These are phyloP conservation scores for Gymnogyps californianus DNA, from an alignment of 2,113 vertebrate species.

Conservation along the genomic window DNA sequence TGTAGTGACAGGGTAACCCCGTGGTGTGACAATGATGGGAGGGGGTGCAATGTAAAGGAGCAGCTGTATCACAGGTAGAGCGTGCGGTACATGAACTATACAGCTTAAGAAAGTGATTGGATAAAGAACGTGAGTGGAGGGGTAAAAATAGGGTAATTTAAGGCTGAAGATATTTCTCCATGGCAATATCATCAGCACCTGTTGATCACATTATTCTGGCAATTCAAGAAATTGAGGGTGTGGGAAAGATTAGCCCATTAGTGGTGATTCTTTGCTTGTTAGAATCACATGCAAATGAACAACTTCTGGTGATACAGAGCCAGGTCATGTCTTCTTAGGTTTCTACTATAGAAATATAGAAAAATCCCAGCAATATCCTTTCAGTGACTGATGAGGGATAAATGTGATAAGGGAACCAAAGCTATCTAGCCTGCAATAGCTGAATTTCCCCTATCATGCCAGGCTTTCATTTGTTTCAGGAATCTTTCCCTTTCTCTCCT, in stretches of 20 bases:
- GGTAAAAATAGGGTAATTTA: not conserved
- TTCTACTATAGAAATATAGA: not conserved
- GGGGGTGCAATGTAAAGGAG: accelerated
- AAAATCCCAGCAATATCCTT: not conserved
- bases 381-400: not conserved
- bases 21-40: accelerated
- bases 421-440: not conserved
- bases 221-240: not conserved
- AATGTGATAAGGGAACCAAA: not conserved
- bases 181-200: not conserved
- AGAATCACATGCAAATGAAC: not conserved
- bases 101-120: not conserved
- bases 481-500: not conserved
- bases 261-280: not conserved
- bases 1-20: not conserved
- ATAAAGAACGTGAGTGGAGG: not conserved
- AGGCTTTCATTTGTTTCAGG: not conserved
- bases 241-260: not conserved
- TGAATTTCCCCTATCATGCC: not conserved
- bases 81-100: accelerated
- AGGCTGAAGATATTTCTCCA: not conserved
- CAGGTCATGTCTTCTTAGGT: not conserved
- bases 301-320: not conserved
- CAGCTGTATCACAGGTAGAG: not conserved
- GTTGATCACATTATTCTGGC: not conserved